Evolutionary conservation across 2,888 invertebrate species (phyloP).

Genomic region (Conus canariensis): DNA sequence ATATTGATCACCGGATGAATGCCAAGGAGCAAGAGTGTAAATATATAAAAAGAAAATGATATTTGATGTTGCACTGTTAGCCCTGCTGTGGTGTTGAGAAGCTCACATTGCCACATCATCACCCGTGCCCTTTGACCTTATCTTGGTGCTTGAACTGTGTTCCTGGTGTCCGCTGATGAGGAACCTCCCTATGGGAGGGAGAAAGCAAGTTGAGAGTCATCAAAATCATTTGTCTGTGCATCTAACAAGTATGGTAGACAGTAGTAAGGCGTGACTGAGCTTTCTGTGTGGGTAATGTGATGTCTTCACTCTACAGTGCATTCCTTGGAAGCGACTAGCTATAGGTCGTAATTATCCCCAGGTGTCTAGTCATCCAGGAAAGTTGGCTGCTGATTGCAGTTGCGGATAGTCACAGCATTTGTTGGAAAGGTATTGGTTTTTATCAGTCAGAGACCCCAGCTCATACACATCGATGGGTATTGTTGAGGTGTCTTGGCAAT

Average conservation of each 20-base stretch:
- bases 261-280: not conserved
- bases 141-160: slow-evolving; percentile 5
- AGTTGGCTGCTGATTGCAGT: not conserved
- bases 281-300: slow-evolving; percentile 4
- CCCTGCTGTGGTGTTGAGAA: slow-evolving; percentile 14
- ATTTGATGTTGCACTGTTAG: slow-evolving; percentile 5
- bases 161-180: not conserved
- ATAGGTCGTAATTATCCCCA: not conserved
- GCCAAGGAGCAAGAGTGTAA: slow-evolving; percentile 1
- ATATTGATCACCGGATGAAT: not conserved
- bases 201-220: not conserved
- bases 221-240: slow-evolving; percentile 14
- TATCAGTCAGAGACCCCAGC: not conserved
- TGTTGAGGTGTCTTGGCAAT: not conserved
- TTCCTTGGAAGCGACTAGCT: slow-evolving; percentile 24
- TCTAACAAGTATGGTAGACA: not conserved
- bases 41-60: not conserved
- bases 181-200: not conserved
- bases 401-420: not conserved
- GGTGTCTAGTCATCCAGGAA: slow-evolving; percentile 26
- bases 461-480: slow-evolving; percentile 22
- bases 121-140: slow-evolving; percentile 9
- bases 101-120: slow-evolving; percentile 5
- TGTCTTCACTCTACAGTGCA: slow-evolving; percentile 31
- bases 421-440: not conserved